Percentiles rank a stretch among this genome's conserved stretches.
These are phyloP conservation scores for Smithornis capensis DNA, from an alignment of 2,113 vertebrate genomes.

Conservation along the genomic window DNA sequence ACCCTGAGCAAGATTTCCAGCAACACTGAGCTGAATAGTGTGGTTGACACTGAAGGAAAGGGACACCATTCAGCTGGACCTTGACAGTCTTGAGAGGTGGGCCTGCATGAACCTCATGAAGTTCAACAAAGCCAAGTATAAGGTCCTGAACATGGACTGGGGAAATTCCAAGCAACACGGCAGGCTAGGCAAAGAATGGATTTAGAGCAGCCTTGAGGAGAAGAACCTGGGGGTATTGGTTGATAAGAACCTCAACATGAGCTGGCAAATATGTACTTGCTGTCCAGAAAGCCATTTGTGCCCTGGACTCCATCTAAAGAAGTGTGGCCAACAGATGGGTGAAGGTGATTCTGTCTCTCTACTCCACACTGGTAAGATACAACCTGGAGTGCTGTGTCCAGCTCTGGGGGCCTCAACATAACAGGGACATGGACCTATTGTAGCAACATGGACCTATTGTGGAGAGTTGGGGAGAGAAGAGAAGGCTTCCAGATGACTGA, in stretches of 20 bases:
- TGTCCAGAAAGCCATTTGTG: not conserved
- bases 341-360: not conserved
- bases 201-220: not conserved
- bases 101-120: not conserved
- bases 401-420: accelerated
- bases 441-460: not conserved
- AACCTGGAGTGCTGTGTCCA: not conserved
- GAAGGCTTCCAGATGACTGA: not conserved
- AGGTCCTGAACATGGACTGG: not conserved
- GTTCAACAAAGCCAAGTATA: not conserved
- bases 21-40: not conserved
- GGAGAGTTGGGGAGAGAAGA: not conserved
- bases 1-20: not conserved
- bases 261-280: not conserved
- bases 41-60: not conserved
- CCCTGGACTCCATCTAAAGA: not conserved
- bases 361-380: too few species aligned
- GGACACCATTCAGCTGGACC: not conserved
- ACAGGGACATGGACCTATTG: not conserved
- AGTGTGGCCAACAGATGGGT: accelerated
- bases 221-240: too few species aligned
- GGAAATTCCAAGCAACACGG: not conserved
- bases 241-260: not conserved
- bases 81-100: not conserved
- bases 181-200: not conserved